Base-by-base conservation (phyloP, 2,113 vertebrate genomes). In the Pyrgilauda ruficollis region DNA sequence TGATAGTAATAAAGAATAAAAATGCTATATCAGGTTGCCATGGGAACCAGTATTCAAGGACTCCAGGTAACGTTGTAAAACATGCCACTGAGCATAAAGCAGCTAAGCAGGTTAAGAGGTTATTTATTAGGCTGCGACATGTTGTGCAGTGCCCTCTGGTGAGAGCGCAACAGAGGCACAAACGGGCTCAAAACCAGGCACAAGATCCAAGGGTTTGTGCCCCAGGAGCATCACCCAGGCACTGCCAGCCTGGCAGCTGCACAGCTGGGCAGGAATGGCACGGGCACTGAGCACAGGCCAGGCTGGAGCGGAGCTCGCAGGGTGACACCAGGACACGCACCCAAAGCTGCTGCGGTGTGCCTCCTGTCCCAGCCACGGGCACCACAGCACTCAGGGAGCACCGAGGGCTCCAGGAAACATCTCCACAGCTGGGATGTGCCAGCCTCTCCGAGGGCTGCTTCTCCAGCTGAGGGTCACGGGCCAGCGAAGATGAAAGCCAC, bases 1-100 rank as follows among this genome's bases (percentile, higher is more conserved):
- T 92, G 97, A 97, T 96, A 93, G 95, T 84, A 97, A 97, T 97
- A 97, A 97, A 97, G 97, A 97, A 97, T 97, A 97, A 97, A 97
- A 97, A 96, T 87, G 96, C 96, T 95, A 41, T 94, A 96, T 96
- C 83, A 7, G 56, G 97, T 97, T 97, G 97, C 94, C 96, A 97
- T 96, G 96, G 97, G 93, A 97, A 97, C 97, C 79, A 84, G 95
- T 89, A 97, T 91, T 94, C 96, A 97, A 97, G 97, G 97, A 97
- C 97, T 97, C 96, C 96, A 97, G 97, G 97, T 97, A 97, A 97
- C 56, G 22, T 56, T 97, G 97, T 97, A 97, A 97, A 97, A 97
- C 97, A 97, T 80, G 95, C 93, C 93, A 96, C 95, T 69, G 93
- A 97, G 97, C 96, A 96, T 96, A 97, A 97, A 96, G 95, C 96